These are phyloP conservation scores for Callinectes sapidus DNA, from an alignment of 2,888 invertebrate genomes.

Conservation along the genomic window DNA sequence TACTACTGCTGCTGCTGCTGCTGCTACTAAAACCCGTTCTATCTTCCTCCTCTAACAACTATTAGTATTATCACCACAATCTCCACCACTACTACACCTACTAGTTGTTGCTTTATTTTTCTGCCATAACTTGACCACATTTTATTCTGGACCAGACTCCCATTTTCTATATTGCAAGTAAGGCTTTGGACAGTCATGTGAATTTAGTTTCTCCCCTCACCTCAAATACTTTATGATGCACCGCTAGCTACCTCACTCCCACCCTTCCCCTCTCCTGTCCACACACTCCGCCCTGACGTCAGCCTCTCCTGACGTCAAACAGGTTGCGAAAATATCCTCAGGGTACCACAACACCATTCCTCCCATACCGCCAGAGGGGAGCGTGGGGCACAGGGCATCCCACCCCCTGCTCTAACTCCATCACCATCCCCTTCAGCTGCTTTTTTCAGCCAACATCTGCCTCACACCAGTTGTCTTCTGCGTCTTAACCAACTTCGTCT, in stretches of 20 bases:
- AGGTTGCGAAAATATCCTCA: neutral
- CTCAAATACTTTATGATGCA: neutral
- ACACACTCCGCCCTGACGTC: neutral
- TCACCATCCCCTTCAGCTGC: neutral
- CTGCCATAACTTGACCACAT: neutral
- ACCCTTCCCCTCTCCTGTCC: neutral
- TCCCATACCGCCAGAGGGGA: neutral
- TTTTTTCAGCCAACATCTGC: neutral
- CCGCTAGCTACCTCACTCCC: too few relatives aligned
- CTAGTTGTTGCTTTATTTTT: too few relatives aligned
- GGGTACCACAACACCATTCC: slow-evolving; percentile 24
- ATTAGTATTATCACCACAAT: neutral
- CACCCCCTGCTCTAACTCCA: neutral
- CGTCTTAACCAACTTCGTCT: neutral
- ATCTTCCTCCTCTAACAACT: neutral
- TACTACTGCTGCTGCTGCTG: neutral
- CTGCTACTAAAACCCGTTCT: neutral
- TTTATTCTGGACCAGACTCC: neutral
- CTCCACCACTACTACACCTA: neutral
- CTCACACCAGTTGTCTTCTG: slow-evolving; percentile 4
- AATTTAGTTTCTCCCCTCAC: neutral
- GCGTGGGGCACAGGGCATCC: neutral
- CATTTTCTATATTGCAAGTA: neutral
- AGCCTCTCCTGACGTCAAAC: slow-evolving; percentile 30
- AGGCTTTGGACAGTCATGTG: neutral